Evolutionary conservation across 2,797 vertebrate species (phyloP).

Genomic region (Scomberomorus guttatus): DNA sequence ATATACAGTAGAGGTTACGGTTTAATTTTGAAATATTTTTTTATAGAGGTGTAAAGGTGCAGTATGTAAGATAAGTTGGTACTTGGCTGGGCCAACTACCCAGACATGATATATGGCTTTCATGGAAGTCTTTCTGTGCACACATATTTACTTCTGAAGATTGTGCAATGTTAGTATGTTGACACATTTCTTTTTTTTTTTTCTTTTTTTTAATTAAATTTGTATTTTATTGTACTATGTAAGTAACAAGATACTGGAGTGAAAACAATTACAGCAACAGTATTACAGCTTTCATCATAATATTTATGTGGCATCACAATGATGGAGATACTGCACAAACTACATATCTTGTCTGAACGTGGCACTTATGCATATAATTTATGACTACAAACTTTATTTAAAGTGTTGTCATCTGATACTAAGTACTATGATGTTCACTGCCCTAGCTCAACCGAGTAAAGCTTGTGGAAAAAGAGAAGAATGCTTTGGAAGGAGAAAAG

Average conservation of each 20-base stretch:
- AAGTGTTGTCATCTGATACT: conserved; percentile 19
- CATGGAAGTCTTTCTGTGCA: conserved; percentile 3
- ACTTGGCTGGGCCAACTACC: background rate
- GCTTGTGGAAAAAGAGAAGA: conserved; percentile 97
- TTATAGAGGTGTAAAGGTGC: background rate
- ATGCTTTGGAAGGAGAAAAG: conserved; percentile 94
- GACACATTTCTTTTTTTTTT: background rate
- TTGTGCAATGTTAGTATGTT: conserved; percentile 7
- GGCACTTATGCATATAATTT: conserved; percentile 5
- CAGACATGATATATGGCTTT: conserved; percentile 48
- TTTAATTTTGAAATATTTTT: background rate
- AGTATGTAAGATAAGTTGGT: conserved; percentile 12
- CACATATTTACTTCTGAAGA: background rate
- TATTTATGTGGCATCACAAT: conserved; percentile 10
- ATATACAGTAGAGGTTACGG: background rate
- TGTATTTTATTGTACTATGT: background rate
- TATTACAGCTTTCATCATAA: conserved; percentile 20
- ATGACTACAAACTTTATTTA: background rate
- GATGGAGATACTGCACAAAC: background rate
- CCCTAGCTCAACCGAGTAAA: conserved; percentile 95
- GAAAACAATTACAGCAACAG: background rate
- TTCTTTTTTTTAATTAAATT: background rate
- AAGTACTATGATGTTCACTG: conserved; percentile 47
- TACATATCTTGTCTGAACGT: background rate
- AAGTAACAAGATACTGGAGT: background rate